Base-by-base conservation (phyloP, 64 coral and sea anemone species). In the Trachythela sp. region DNA sequence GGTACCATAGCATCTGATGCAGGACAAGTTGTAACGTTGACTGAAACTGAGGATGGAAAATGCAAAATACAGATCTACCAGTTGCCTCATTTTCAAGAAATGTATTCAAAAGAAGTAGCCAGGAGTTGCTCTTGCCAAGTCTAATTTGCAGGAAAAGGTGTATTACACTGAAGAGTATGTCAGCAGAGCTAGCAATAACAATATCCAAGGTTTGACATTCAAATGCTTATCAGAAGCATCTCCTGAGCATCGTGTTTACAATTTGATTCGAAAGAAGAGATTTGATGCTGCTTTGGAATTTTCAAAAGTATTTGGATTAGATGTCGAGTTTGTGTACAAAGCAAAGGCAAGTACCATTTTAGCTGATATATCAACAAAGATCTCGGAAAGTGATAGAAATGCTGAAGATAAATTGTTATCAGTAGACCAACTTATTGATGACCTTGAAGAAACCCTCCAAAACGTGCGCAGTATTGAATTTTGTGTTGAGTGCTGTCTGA, bases 211-310 rank as follows among this genome's bases (percentile, higher is more conserved):
- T 36, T 14, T 80, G 0, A 15, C 30, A 22, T 36, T 37, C 2
- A 80, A 80, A 39, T 80, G 75, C 35, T 29, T 80, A 13, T 80
- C 75, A 2, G 75, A 80, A 39, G 8, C 75, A 18, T 80, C 75
- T 35, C 75, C 75, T 10, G 75, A 80, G 75, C 75, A 80, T 22
- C 31, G 75, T 17, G 75, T 80, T 80, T 80, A 80, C 75, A 80
- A 30, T 22, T 35, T 80, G 4, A 39, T 80, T 80, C 31, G 75
- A 80, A 80, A 80, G 30, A 80, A 80, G 75, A 80, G 35, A 13
- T 80, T 80, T 80, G 75, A 80, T 80, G 37, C 75, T 80, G 75
- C 75, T 80, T 80, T 80, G 37, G 75, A 80, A 39, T 80, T 80
- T 39, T 30, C 75, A 36, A 80, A 35, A 35, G 3, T 39, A 11